These are phyloP conservation scores for Tympanoctomys barrerae DNA, from an alignment of 2,797 vertebrate genomes.

Conservation along the genomic window DNA sequence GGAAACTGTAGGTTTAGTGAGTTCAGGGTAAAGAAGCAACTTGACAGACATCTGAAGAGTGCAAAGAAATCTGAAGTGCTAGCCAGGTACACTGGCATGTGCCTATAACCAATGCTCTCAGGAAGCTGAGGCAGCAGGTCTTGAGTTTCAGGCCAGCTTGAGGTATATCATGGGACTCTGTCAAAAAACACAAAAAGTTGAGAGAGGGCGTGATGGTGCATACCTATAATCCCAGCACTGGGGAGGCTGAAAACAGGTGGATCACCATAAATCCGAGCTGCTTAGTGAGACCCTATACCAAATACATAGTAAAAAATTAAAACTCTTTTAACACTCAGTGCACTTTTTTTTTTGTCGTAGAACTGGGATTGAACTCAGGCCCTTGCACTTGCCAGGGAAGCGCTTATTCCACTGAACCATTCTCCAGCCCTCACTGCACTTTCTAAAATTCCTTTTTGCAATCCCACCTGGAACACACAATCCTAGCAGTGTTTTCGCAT, in stretches of 20 bases:
- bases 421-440: background rate
- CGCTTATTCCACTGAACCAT: too few species aligned
- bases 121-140: background rate
- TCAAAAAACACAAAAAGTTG: background rate
- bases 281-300: too few species aligned
- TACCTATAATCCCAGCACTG: too few species aligned
- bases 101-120: background rate
- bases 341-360: too few species aligned
- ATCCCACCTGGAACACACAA: background rate
- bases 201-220: too few species aligned
- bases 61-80: background rate
- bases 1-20: background rate
- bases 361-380: too few species aligned
- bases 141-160: background rate
- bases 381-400: too few species aligned
- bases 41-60: background rate
- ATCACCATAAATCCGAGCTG: too few species aligned
- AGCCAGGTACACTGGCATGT: background rate
- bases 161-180: background rate
- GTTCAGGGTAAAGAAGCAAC: background rate
- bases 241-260: too few species aligned
- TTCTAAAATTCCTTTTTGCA: background rate
- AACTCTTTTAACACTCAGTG: background rate
- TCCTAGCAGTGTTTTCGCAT: background rate
- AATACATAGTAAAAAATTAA: background rate